A percentile compares a stretch with the other conserved stretches of the same genome.
phyloP scores from a whole-genome alignment of 37 sponge, comb jelly and placozoan species.

The Petrosia ficiformis region DNA sequence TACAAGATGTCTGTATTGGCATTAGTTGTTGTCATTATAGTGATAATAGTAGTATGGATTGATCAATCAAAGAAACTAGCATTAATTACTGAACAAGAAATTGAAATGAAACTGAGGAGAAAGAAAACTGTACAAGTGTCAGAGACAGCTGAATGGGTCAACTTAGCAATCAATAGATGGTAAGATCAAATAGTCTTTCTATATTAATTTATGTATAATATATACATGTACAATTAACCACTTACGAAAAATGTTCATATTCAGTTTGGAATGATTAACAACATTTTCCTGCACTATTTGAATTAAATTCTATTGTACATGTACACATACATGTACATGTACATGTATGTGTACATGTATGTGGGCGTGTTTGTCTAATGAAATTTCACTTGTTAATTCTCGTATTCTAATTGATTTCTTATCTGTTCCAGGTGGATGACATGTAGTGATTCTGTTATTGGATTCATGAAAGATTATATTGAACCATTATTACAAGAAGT shows the following conservation, averaged over 20 bases:
- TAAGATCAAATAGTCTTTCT: background rate
- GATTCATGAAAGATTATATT: constrained; percentile 35
- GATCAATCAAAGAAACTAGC: constrained; percentile 17
- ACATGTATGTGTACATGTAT: constrained; percentile 3
- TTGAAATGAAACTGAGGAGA: constrained; percentile 10
- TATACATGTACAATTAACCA: too few species aligned
- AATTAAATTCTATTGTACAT: background rate
- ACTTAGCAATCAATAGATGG: constrained; percentile 57
- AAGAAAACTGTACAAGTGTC: constrained; percentile 16
- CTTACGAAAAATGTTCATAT: too few species aligned
- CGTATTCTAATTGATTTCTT: background rate
- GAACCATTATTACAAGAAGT: constrained; percentile 45
- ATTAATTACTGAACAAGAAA: constrained; percentile 13
- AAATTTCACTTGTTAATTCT: background rate
- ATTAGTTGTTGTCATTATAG: constrained; percentile 26
- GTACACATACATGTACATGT: background rate
- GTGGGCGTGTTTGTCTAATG: background rate
- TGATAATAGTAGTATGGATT: constrained; percentile 24
- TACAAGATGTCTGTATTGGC: background rate
- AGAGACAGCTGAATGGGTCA: constrained; percentile 58
- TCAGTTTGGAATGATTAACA: too few species aligned
- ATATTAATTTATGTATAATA: too few species aligned
- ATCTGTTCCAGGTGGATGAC: constrained; percentile 3
- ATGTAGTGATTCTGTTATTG: constrained; percentile 29
- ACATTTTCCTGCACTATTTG: background rate